Percentiles rank a stretch among this genome's conserved stretches.
phyloP scores from a whole-genome alignment of 2,888 invertebrate genomes.

The Maniola hyperantus region DNA sequence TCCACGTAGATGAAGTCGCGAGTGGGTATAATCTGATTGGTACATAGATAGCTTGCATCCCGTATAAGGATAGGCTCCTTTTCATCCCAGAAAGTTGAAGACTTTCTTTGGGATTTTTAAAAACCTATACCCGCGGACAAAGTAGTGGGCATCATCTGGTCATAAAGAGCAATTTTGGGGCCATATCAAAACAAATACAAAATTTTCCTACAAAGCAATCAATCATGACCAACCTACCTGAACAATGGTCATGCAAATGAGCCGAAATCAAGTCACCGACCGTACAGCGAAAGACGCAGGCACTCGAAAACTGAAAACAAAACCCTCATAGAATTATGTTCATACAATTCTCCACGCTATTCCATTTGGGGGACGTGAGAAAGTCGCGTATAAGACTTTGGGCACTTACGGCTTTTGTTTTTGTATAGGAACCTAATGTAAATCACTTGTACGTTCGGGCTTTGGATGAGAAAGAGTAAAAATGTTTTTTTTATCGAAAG shows the following conservation, averaged over 20 bases:
- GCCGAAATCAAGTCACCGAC: conserved; percentile 38
- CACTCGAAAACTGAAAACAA: conserved; percentile 39
- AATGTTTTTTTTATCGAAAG: not conserved
- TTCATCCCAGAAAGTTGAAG: too few relatives aligned
- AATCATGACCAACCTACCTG: conserved; percentile 36
- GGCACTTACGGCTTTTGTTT: conserved; percentile 22
- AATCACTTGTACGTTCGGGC: conserved; percentile 20
- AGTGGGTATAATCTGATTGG: too few relatives aligned
- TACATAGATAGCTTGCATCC: too few relatives aligned
- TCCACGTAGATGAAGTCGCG: too few relatives aligned
- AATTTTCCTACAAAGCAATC: conserved; percentile 17
- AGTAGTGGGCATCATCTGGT: too few relatives aligned
- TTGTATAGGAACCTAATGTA: conserved; percentile 22
- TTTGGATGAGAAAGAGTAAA: not conserved
- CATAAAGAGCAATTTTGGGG: too few relatives aligned
- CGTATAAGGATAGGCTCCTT: too few relatives aligned
- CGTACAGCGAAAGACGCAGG: conserved; percentile 41
- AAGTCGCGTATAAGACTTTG: conserved; percentile 10
- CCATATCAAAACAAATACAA: not conserved
- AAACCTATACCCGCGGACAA: too few relatives aligned
- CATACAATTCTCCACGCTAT: conserved; percentile 24
- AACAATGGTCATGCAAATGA: conserved; percentile 40
- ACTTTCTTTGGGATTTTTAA: too few relatives aligned
- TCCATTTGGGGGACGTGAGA: not conserved
- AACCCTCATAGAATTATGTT: conserved; percentile 17